Evolutionary conservation across 1,140 invertebrate species (phyloP).

Genomic region (Asbolus verrucosus): DNA sequence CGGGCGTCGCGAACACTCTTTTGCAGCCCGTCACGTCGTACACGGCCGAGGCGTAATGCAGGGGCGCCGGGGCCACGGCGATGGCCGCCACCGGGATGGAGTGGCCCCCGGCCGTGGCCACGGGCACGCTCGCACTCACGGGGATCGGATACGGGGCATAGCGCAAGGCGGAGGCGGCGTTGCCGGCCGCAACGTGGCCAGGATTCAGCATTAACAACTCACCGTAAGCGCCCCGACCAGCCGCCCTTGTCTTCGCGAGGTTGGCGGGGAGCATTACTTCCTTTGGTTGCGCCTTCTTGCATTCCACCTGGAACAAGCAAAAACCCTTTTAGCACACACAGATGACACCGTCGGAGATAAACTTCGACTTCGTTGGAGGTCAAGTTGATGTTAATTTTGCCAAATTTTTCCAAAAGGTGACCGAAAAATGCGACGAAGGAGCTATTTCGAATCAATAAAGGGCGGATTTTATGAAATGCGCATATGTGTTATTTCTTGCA

Average conservation of each 20-base stretch:
- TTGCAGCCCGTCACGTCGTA: slow-evolving; percentile 70
- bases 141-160: slow-evolving; percentile 75
- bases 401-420: no score
- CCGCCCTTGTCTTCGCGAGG: slow-evolving; percentile 91
- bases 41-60: slow-evolving; percentile 64
- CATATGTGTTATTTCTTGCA: no score
- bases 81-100: slow-evolving; percentile 61
- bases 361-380: no score
- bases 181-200: slow-evolving; percentile 64
- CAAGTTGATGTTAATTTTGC: no score
- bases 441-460: no score
- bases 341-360: no score
- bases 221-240: slow-evolving; percentile 93
- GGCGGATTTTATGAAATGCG: no score
- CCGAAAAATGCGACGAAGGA: no score
- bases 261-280: slow-evolving; percentile 98
- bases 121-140: slow-evolving; percentile 66
- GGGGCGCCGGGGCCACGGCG: slow-evolving; percentile 62
- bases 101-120: slow-evolving; percentile 63
- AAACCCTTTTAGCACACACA: no score
- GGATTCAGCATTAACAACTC: slow-evolving; percentile 89
- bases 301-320: slow-evolving; percentile 93
- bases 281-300: slow-evolving; percentile 99
- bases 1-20: slow-evolving; percentile 66
- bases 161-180: slow-evolving; percentile 70